phyloP scores from a whole-genome alignment of 2,888 invertebrate genomes.

The Macrosiphum euphorbiae region DNA sequence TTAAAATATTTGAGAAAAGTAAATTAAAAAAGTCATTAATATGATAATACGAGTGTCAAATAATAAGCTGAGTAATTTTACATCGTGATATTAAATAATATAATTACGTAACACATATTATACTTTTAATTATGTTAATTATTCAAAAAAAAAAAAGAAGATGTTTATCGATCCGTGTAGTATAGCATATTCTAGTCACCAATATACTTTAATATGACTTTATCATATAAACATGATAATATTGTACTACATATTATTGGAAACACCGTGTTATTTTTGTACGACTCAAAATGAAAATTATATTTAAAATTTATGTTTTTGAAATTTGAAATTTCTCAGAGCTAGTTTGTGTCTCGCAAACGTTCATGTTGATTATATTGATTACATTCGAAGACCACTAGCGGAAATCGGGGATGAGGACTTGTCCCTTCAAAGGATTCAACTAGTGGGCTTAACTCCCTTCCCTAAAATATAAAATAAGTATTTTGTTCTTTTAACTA shows the following conservation, averaged over 20 bases:
- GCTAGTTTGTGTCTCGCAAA: background rate
- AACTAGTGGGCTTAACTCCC: background rate
- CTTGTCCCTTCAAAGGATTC: background rate
- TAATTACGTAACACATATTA: background rate
- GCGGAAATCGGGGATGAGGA: background rate
- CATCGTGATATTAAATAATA: background rate
- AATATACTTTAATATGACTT: no score
- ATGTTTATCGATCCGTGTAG: background rate
- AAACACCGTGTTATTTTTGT: background rate
- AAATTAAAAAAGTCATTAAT: conserved; percentile 2
- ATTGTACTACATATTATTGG: background rate
- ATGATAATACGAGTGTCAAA: background rate
- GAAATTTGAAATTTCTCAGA: background rate
- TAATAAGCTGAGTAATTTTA: background rate
- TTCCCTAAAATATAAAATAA: background rate
- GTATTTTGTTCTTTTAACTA: background rate
- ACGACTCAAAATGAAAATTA: background rate
- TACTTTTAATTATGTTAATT: conserved; percentile 7
- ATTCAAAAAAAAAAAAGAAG: background rate
- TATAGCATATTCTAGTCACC: background rate
- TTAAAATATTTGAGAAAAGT: conserved; percentile 4
- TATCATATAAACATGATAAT: background rate
- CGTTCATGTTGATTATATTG: background rate
- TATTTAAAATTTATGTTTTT: background rate
- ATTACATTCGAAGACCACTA: background rate